Base-by-base conservation (phyloP, 2,113 vertebrate species). In the Uropsilus gracilis region DNA sequence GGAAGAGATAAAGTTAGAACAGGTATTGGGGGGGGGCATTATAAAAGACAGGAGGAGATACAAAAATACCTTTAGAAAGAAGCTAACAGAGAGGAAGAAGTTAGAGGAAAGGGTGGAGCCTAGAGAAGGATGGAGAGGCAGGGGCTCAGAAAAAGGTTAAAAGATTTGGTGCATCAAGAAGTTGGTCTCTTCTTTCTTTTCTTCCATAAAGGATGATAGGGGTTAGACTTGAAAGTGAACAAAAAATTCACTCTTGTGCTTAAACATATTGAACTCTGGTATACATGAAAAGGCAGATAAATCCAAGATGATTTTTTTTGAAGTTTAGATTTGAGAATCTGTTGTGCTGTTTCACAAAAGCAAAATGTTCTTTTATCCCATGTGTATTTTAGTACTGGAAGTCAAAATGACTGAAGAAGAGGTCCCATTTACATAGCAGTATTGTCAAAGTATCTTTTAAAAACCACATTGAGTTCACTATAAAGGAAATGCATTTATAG, bases 401-500 rank as follows among this genome's bases (percentile, higher is more conserved):
- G 59, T 82, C 30, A 90, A 76, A 89, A 64, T 81, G 77, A 75
- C 69, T n/a, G 50, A 2, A 73, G 46, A 64, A 77, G 39, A 93
- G 14, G 32, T 42, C 61, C 32, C 91, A 18, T 64, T 92, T 69
- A 68, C 5, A 37, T 2, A 3, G 26, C 18, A 92, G 30, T 71
- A 42, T 66, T 89, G 12, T 83, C 42, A 55, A 94, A 77, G n/a
- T 63, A 57, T 37, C 66, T 77, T 84, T 93, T 80, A 46, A 94
- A 96, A 42, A 77, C 11, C 34, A 83, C 16, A 72, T 0, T 82
- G 34, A 91, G 14, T 50, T 75, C 55, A 61, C 44, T 50, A 77
- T 18, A 89, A 86, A 77, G 61, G 59, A 94, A 90, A 88, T 92
- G 30, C 17, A 88, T 92, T 90, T 68, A 86, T n/a, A n/a, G n/a